Base-by-base conservation (phyloP, 2,888 invertebrate genomes). In the Augochlorella aurata region DNA sequence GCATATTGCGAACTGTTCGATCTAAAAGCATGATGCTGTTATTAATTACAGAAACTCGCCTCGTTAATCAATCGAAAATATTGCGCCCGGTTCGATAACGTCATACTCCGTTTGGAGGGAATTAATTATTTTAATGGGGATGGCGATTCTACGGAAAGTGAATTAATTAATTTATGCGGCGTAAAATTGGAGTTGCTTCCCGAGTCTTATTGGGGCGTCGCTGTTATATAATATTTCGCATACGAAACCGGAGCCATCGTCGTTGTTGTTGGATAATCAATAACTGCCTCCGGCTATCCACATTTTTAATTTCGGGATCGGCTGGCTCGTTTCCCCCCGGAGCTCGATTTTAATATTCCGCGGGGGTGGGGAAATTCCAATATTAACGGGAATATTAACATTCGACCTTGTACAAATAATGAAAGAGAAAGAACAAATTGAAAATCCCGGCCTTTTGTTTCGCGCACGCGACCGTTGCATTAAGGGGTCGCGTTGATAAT, bases 261-360 rank as follows among this genome's bases (percentile, higher is more conserved):
- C 18, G n/a, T n/a, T 47, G 24, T 24, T 61, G 49, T 58, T 24
- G 24, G 38, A 44, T 58, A 67, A 66, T 77, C 58, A 58, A 77
- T 67, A 29, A 44, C 38, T 44, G 58, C 24, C 47, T 12, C 14
- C 14, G 21, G 52, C 10, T 21, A 61, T 74, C 38, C 44, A 49
- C 61, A 52, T 74, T 78, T 74, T 50, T 58, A 68, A 78, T 78
- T 63, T 38, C 18, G 4, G 7, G 21, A 18, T 3, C 49, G 50
- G 18, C 29, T 2, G 18, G 14, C 52, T 76, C 9, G 50, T 70
- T 76, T 9, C 29, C 7, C n/a, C 8, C 21, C 29, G 63, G 45
- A 1, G 24, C 21, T 12, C 29, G 24, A 38, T 71, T 21, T 67
- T 67, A 61, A 71, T 72, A 79, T 71, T 67, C n/a, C 54, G 10